A percentile compares a stretch with the other conserved stretches of the same genome.
Conservation (phyloP, 2,888 invertebrate genomes). For the Ephialtes manifestator region DNA sequence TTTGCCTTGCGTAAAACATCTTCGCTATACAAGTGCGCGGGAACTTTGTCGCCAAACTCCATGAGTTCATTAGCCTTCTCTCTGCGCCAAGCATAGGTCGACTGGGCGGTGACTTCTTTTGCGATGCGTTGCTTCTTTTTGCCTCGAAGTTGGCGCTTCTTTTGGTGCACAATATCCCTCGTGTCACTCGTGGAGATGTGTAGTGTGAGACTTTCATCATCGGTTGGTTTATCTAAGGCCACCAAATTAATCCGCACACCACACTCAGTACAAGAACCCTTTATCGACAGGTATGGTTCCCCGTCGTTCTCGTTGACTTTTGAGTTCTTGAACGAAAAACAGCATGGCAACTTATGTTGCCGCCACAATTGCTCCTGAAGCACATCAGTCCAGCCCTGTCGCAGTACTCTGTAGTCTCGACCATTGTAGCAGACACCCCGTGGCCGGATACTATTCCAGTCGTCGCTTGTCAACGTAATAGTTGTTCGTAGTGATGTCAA, state of each 20-base stretch:
- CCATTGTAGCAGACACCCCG: not conserved
- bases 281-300: constrained; percentile 9
- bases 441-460: constrained; percentile 22
- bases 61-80: constrained; percentile 61
- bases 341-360: constrained; percentile 43
- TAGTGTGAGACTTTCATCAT: constrained; percentile 15
- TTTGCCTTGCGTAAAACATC: too few relatives aligned
- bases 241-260: not conserved
- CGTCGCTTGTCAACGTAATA: not conserved
- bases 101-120: constrained; percentile 46
- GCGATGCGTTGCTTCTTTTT: constrained; percentile 9
- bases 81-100: constrained; percentile 52
- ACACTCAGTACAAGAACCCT: constrained; percentile 46
- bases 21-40: constrained; percentile 50
- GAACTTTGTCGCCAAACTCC: constrained; percentile 60
- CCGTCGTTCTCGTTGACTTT: constrained; percentile 34
- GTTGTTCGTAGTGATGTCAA: not conserved
- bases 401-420: constrained; percentile 13
- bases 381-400: constrained; percentile 45
- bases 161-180: constrained; percentile 24
- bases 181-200: constrained; percentile 47
- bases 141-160: constrained; percentile 44
- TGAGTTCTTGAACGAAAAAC: constrained; percentile 31
- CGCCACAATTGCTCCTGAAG: constrained; percentile 36
- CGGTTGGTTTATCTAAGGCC: not conserved